Base-by-base conservation (phyloP, 2,797 vertebrate species). In the Urophycis tenuis region DNA sequence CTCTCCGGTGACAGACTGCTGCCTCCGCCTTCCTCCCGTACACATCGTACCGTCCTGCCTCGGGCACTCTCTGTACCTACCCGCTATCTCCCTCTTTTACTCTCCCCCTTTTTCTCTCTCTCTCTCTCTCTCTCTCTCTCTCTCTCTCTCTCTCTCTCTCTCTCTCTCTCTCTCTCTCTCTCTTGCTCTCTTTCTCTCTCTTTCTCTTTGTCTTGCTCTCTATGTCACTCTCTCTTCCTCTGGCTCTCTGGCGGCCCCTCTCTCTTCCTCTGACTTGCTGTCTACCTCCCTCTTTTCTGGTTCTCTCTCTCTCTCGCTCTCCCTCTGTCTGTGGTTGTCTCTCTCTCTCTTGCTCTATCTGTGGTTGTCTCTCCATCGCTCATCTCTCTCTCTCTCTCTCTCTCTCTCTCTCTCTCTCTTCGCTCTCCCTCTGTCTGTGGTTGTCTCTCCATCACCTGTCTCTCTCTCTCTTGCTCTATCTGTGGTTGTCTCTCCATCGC, bases 251-350 rank as follows among this genome's bases (percentile, higher is more conserved):
- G 11, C 60, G 25, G 5, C 22, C 60, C 10, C 10, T n/a, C 7
- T 29, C 19, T 74, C 76, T 33, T 87, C 87, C 86, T 87, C 87
- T 81, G 76, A 6, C 78, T 53, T 14, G 5, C 74, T 32, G 78
- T 74, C 73, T 76, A 32, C 35, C 33, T 73, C 71, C 70, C 15
- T 78, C 11, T n/a, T n/a, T n/a, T 86, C 86, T 81, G 77, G 3
- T 14, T 0, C 49, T 78, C 71, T 83, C 78, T 71, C 64, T 74
- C 74, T 77, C 78, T 80, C 67, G 78, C 71, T 82, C 78, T 72
- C 69, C 75, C 73, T 77, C 78, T 81, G 60, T 80, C 71, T 83
- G 77, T 72, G 64, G 75, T 74, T 76, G 77, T 81, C 17, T 49
- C 0, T 0, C 33, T 70, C 41, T 41, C 77, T 70, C 77, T n/a